These are phyloP conservation scores for Brenthis daphne DNA, from an alignment of 2,888 invertebrate genomes.

Conservation along the genomic window DNA sequence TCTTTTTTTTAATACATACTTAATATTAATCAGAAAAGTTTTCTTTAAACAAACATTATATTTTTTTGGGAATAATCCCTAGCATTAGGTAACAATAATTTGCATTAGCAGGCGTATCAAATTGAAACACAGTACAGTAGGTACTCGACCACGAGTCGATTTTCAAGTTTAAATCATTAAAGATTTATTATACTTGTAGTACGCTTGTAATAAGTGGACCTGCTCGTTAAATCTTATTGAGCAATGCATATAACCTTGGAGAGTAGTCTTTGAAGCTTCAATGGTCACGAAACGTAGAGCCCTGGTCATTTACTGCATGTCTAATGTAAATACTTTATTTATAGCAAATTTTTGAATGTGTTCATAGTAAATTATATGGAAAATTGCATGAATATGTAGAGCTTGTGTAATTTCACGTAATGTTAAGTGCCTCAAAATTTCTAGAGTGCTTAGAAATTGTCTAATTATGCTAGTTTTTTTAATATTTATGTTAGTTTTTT, in stretches of 20 bases:
- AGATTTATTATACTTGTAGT: conserved; percentile 21
- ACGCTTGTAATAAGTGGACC: conserved; percentile 21
- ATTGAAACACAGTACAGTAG: background rate
- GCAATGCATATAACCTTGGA: conserved; percentile 19
- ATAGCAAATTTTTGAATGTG: background rate
- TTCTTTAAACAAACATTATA: no score
- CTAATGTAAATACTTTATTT: background rate
- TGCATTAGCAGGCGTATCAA: background rate
- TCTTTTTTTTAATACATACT: no score
- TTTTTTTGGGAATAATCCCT: background rate
- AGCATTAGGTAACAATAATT: background rate
- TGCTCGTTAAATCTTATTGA: conserved; percentile 25
- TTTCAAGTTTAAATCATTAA: conserved; percentile 12
- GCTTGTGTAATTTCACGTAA: no score
- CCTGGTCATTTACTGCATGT: background rate
- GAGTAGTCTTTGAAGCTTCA: conserved; percentile 26
- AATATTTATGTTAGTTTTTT: no score
- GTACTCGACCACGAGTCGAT: background rate
- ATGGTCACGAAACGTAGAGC: conserved; percentile 12
- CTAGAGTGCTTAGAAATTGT: no score
- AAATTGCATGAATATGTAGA: no score
- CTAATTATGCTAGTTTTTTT: no score
- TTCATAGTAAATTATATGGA: no score
- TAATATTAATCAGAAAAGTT: no score
- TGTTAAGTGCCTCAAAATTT: no score